A percentile compares a stretch with the other conserved stretches of the same genome.
Evolutionary conservation across 2,797 vertebrate genomes (phyloP).

Genomic region (Gadopsis bispinosus): DNA sequence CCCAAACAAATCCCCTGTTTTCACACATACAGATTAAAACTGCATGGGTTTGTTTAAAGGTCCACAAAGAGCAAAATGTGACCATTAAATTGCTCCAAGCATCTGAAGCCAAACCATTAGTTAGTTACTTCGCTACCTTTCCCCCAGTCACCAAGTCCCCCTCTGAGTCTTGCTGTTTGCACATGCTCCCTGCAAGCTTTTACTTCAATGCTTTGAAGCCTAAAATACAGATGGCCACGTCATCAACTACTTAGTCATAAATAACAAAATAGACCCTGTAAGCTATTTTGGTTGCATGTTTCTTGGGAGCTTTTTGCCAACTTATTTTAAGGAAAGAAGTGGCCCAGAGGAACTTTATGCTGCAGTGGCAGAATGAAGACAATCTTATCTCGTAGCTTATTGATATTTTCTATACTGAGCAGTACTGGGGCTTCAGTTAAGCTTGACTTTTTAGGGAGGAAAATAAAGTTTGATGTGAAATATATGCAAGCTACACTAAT

Average conservation of each 20-base stretch:
- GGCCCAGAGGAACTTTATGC: not conserved
- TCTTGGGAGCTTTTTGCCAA: constrained; percentile 17
- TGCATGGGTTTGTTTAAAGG: not conserved
- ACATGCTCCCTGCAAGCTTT: constrained; percentile 30
- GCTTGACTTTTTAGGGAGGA: not conserved
- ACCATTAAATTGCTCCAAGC: not conserved
- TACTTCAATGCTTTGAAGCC: constrained; percentile 45
- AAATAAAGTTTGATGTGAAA: not conserved
- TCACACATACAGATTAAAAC: not conserved
- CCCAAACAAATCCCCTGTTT: not conserved
- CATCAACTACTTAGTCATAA: constrained; percentile 46
- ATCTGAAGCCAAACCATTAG: not conserved
- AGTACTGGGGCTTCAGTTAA: not conserved
- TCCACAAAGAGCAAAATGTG: not conserved
- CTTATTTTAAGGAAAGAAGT: constrained; percentile 11
- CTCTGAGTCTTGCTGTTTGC: constrained; percentile 19
- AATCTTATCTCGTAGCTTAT: not conserved
- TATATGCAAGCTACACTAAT: not conserved
- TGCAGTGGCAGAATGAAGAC: constrained; percentile 7
- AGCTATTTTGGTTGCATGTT: constrained; percentile 40
- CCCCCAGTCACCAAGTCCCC: not conserved
- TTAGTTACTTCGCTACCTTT: constrained; percentile 5
- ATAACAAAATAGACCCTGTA: constrained; percentile 34
- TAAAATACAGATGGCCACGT: constrained; percentile 35
- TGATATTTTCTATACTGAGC: not conserved